phyloP scores from a whole-genome alignment of 1,140 invertebrate species.

The Augochlora pura region DNA sequence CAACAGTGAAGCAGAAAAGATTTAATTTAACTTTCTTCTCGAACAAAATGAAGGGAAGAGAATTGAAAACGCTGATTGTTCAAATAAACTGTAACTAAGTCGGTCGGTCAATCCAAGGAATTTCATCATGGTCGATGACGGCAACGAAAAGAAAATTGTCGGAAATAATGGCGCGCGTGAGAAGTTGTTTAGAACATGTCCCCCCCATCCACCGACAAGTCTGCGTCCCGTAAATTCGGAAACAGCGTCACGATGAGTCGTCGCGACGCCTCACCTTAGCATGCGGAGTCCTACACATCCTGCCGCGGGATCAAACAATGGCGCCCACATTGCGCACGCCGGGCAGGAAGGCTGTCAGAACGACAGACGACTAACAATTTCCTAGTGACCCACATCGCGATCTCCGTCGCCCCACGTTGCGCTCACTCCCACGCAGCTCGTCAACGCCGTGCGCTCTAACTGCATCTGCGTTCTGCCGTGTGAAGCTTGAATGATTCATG shows the following conservation, averaged over 20 bases:
- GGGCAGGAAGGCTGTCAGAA: conserved; percentile 58
- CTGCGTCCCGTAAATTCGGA: background rate
- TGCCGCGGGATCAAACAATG: conserved; percentile 43
- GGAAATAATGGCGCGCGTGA: no score
- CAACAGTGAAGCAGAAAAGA: background rate
- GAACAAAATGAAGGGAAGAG: no score
- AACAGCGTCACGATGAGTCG: background rate
- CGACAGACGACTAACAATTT: conserved; percentile 70
- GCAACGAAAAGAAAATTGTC: no score
- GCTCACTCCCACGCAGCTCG: conserved; percentile 66
- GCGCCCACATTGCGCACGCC: conserved; percentile 49
- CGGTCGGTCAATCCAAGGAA: no score
- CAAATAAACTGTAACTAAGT: no score
- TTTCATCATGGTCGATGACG: no score
- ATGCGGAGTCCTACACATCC: conserved; percentile 25
- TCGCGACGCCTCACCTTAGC: conserved; percentile 20
- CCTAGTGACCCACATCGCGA: conserved; percentile 74
- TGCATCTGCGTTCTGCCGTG: conserved; percentile 30
- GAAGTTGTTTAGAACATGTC: no score
- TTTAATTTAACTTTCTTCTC: no score
- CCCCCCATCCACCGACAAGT: no score
- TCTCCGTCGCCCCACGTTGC: conserved; percentile 66
- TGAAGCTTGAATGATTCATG: background rate
- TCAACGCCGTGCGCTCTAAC: conserved; percentile 29
- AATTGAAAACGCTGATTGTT: no score